Evolutionary conservation across 2,888 invertebrate genomes (phyloP), one percentile per base, ranked within the genome.

Genomic region (Micropterix aruncella): DNA sequence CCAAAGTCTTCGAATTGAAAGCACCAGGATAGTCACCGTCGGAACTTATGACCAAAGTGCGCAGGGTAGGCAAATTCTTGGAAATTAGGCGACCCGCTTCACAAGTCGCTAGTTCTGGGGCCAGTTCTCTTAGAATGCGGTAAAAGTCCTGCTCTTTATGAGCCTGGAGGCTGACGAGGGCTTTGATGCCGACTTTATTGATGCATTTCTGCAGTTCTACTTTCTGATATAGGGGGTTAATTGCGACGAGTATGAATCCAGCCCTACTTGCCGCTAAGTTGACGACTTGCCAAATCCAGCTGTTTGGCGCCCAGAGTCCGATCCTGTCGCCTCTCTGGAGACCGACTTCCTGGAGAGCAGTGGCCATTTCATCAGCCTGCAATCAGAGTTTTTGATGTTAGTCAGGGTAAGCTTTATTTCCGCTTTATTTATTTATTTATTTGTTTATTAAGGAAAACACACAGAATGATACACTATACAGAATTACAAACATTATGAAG

Each of bases 231-330:
- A 75, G 72, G 1, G 92, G 83, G 57, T 94, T 93, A 43, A 92
- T 72, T 42, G 80, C 77, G 3, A 88, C 88, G 60, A 84, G 62
- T 49, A 90, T 74, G 1, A 87, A 63, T 1, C 92, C 92, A 9
- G 77, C 77, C 53, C 87, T 75, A 0, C 83, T 79, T 0, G 83
- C 77, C 0, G 85, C 90, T 47, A 83, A 64, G 49, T 80, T 66
- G 0, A 79, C 65, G 0, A 89, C 57, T 16, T 83, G 69, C 89
- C 89, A 93, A 53, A 87, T 80, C 2, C 75, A 60, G 37, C 70
- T 66, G 63, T 91, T 93, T 17, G 90, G 88, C 0, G 83, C 77
- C 85, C 88, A 90, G 16, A 93, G 65, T 0, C 85, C 92, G 1
- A 94, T 56, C 3, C 85, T 63, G 56, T 93, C 91, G 0, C 88